Base-by-base conservation (phyloP, 2,113 vertebrate genomes). In the Cryptoleucopteryx plumbea region DNA sequence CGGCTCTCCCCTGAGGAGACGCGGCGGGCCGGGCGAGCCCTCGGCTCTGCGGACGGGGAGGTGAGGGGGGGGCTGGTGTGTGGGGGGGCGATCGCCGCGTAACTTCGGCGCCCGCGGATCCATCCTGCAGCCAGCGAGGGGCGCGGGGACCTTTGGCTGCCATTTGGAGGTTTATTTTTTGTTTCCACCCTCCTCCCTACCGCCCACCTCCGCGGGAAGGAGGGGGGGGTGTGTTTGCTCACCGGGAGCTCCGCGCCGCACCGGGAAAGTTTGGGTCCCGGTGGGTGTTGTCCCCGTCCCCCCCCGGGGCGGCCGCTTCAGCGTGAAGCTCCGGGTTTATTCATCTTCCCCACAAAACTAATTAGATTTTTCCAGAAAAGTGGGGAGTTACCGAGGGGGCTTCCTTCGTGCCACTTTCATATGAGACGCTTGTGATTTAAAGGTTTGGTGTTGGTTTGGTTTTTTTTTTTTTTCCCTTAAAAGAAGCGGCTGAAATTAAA, bases 351-450 rank as follows among this genome's bases (percentile, higher is more conserved):
- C 81, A 29, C 62, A 34, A 89, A 97, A 95, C 65, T 95, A 96
- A 92, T 94, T 84, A 70, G 92, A 97, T 92, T 93, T 96, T 97
- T 96, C 94, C 86, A 96, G 96, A 94, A 97, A 98, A 96, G 89
- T 89, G 96, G 61, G 86, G 96, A 66, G 31, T 75, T 65, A 27
- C 40, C 8, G 74, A 45, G 78, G 83, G 68, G 17, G 9, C 52
- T 83, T 95, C 26, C 78, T 95, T 91, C 52, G 38, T 93, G 82
- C 45, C 43, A 10, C 27, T 68, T 68, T 15, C 34, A 53, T 31
- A 55, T 4, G 53, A 88, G 58, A 75, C 18, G 13, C 79, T 70
- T 59, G 23, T 58, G 40, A 11, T 50, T 40, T 34, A 8, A 10
- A 53, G 73, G 42, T 5, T 71, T 40, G 56, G 9, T 62, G 48